Evolutionary conservation across 1,140 invertebrate genomes (phyloP).

Genomic region (Arctopsyche grandis): DNA sequence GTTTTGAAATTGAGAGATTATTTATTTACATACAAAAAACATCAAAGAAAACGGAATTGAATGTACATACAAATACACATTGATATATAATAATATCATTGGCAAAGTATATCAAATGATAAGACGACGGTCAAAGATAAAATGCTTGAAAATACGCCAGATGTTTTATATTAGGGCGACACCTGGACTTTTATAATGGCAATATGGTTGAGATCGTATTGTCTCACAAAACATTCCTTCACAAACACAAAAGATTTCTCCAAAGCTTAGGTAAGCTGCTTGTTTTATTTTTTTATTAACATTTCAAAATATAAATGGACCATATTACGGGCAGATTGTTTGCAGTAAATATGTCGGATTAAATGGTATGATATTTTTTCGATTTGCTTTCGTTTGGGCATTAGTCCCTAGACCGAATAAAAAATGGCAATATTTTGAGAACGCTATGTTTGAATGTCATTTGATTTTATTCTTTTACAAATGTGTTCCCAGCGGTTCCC

Average conservation of each 20-base stretch:
- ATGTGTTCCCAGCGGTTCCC: neutral
- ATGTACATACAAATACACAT: no score
- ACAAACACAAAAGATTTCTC: slow-evolving; percentile 12
- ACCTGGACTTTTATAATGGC: slow-evolving; percentile 26
- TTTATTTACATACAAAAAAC: no score
- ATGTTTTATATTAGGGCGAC: slow-evolving; percentile 13
- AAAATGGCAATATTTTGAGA: no score
- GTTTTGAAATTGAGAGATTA: no score
- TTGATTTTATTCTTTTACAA: slow-evolving; percentile 28
- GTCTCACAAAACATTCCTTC: slow-evolving; percentile 11
- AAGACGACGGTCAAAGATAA: neutral
- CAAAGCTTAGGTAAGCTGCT: neutral
- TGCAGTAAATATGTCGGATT: neutral
- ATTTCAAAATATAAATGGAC: no score
- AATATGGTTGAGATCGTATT: slow-evolving; percentile 22
- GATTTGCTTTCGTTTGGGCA: neutral
- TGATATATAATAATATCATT: neutral
- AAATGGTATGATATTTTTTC: neutral
- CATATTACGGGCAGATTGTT: neutral
- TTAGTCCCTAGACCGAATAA: no score
- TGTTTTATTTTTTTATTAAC: neutral
- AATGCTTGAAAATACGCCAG: slow-evolving; percentile 11
- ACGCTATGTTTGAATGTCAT: neutral
- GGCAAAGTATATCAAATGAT: neutral
- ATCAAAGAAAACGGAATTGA: no score